Conservation (phyloP, 1,140 invertebrate species). For the Amyelois transitella region DNA sequence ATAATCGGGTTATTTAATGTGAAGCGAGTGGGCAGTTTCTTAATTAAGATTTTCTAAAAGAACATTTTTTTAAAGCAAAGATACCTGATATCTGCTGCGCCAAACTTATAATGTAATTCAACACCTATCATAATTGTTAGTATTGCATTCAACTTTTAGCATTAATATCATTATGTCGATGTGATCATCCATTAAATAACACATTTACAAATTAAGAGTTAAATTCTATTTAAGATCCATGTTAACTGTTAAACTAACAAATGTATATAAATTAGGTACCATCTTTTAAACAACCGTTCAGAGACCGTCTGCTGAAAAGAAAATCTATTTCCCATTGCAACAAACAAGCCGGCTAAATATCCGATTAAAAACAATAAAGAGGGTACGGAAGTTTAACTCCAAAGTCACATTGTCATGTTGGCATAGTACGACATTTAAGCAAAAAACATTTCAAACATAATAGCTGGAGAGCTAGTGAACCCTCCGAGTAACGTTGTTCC, state of each 20-base stretch:
- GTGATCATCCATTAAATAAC: neutral
- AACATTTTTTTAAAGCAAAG: too few species aligned
- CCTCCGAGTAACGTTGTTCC: too few species aligned
- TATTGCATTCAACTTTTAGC: too few species aligned
- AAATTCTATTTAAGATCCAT: neutral
- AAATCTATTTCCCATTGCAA: neutral
- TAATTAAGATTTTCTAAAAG: too few species aligned
- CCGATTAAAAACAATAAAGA: neutral
- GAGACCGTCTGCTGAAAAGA: conserved; percentile 3
- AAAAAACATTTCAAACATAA: too few species aligned
- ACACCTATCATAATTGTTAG: too few species aligned
- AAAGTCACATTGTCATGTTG: neutral
- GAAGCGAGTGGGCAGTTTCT: neutral
- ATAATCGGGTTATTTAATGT: neutral
- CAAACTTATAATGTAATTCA: too few species aligned
- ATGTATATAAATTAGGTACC: neutral
- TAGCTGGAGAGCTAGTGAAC: too few species aligned
- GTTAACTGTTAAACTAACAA: neutral
- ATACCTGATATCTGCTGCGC: too few species aligned
- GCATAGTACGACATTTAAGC: neutral
- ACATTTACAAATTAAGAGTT: neutral
- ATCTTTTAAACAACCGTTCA: neutral
- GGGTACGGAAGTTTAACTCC: neutral
- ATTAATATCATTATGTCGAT: too few species aligned
- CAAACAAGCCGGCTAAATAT: neutral